Evolutionary conservation across 2,888 invertebrate species (phyloP), one percentile per base, ranked within the genome.

Genomic region (Meta bourneti): DNA sequence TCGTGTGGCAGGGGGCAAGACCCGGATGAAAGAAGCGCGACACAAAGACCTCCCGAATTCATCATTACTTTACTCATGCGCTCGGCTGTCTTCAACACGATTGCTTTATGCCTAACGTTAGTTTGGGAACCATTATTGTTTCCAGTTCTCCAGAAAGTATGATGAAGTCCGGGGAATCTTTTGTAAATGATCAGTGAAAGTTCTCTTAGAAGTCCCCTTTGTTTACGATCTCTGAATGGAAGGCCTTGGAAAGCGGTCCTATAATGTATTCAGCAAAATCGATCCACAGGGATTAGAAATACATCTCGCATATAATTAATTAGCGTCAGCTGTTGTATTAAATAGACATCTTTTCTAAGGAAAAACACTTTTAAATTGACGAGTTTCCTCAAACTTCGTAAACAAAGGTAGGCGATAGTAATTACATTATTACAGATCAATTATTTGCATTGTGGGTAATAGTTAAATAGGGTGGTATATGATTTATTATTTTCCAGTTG

Each of bases 291-390:
- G 80, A 81, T 75, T n/a, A 34, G n/a, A 88, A 81, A 88, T 88
- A 81, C 34, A 81, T 81, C 81, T 81, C 51, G 81, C 88, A 81
- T 88, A 75, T 88, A 34, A 88, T 88, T 88, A 88, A 88, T 88
- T 88, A 81, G 20, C 88, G 75, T 75, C 88, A 88, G 81, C 88
- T 88, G 88, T 81, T 81, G 81, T 51, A 19, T 81, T 88, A 81
- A 81, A 69, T 82, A 77, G 61, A 70, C 85, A 69, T 85, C 75
- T 49, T 74, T 49, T 77, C 49, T 19, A 20, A 6, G 69, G 74
- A 85, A 85, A 85, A 85, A 61, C 61, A 34, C 52, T 13, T 74
- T 74, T 74, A 51, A 54, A 72, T 54, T 84, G 83, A 70, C 70
- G 71, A 51, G 70, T 70, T 70, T 82, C 13, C 20, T 0, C 20